Percentiles rank a stretch among this genome's conserved stretches.
These are phyloP conservation scores for Tapirus indicus DNA, from an alignment of 2,797 vertebrate genomes.

Conservation along the genomic window DNA sequence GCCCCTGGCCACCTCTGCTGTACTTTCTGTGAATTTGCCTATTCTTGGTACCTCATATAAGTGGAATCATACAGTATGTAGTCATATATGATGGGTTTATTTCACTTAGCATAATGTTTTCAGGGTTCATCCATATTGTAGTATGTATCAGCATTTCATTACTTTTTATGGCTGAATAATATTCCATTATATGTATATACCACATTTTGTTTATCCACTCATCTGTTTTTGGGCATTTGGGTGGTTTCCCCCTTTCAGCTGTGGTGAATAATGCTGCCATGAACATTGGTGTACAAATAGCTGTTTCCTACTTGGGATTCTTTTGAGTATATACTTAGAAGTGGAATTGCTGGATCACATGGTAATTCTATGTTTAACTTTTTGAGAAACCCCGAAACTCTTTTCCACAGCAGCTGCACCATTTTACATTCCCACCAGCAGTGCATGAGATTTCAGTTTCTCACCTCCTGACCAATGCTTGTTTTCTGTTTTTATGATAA, in stretches of 20 bases:
- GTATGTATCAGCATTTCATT: neutral
- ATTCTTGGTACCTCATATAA: neutral
- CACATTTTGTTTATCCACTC: neutral
- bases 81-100: neutral
- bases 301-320: neutral
- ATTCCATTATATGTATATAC: neutral
- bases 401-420: neutral
- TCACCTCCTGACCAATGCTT: neutral
- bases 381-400: neutral
- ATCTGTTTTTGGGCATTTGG: neutral
- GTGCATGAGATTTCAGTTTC: neutral
- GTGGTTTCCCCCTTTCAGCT: neutral
- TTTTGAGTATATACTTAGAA: neutral
- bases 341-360: neutral
- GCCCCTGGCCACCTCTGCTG: neutral
- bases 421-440: neutral
- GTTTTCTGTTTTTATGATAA: neutral
- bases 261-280: neutral
- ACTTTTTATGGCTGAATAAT: neutral
- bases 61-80: neutral
- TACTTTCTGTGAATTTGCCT: neutral
- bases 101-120: conserved; percentile 19
- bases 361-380: neutral
- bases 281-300: neutral
- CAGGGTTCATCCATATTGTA: neutral